phyloP scores from a whole-genome alignment of 1,140 invertebrate species.

The Drosophila repletoides region DNA sequence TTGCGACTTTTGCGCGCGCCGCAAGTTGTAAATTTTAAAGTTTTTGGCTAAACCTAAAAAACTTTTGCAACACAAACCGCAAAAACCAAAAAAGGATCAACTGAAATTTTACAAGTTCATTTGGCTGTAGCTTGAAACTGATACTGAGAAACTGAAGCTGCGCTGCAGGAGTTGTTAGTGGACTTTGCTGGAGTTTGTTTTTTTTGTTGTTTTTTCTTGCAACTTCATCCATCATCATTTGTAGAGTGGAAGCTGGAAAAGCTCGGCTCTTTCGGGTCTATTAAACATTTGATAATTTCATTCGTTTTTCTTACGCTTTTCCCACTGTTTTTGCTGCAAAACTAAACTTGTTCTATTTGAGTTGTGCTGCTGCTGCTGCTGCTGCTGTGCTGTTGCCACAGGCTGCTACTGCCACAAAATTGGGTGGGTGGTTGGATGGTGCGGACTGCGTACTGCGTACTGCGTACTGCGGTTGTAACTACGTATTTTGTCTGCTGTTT shows the following conservation, averaged over 20 bases:
- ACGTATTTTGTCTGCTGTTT: slow-evolving; percentile 49
- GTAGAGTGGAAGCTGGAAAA: background rate
- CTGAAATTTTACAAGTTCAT: slow-evolving; percentile 47
- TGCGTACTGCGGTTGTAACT: slow-evolving; percentile 19
- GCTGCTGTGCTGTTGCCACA: slow-evolving; percentile 45
- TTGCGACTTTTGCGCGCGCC: slow-evolving; percentile 30
- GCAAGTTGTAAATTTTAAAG: slow-evolving; percentile 45
- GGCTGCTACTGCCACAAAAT: slow-evolving; percentile 7
- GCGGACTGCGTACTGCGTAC: slow-evolving; percentile 6
- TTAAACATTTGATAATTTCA: slow-evolving; percentile 79
- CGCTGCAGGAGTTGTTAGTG: slow-evolving; percentile 40
- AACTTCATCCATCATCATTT: slow-evolving; percentile 60
- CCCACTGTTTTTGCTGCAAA: slow-evolving; percentile 23
- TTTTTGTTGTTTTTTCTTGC: slow-evolving; percentile 18
- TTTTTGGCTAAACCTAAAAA: slow-evolving; percentile 27
- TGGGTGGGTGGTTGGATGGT: slow-evolving; percentile 18
- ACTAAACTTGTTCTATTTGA: slow-evolving; percentile 73
- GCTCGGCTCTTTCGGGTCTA: slow-evolving; percentile 52
- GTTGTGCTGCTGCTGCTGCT: slow-evolving; percentile 55
- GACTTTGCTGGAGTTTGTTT: slow-evolving; percentile 24
- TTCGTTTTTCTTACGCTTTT: slow-evolving; percentile 36
- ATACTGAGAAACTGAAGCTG: slow-evolving; percentile 32
- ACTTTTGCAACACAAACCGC: slow-evolving; percentile 19
- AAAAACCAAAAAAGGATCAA: slow-evolving; percentile 11
- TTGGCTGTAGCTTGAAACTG: slow-evolving; percentile 19